Evolutionary conservation across 2,888 invertebrate genomes (phyloP), one percentile per base, ranked within the genome.

Genomic region (Euphydryas editha): DNA sequence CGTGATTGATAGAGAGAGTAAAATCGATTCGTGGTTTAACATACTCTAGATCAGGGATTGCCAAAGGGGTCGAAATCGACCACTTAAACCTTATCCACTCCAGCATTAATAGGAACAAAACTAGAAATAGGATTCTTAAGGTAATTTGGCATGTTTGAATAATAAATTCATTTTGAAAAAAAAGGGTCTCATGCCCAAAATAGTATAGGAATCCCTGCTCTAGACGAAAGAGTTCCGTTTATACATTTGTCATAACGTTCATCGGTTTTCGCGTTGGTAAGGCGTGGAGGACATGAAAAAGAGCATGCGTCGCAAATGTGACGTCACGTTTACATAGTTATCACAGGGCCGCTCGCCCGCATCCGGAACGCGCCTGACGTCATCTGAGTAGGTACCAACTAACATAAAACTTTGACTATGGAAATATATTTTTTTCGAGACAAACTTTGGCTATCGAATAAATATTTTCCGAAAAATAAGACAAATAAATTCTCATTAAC

Each of bases 331-430:
- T 69, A 68, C 60, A 74, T 68, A 72, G 67, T 70, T 67, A 69
- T 65, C 58, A 65, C 63, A 66, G 63, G 67, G 65, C 65, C 70
- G 65, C 61, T 57, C 44, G 65, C 59, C 63, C 63, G 69, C 69
- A 75, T 74, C 73, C 76, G 72, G 75, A 71, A 75, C 70, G 72
- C 54, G 21, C n/a, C 60, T 76, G 72, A 75, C 75, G 75, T 76
- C 73, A 75, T 59, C 44, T 30, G n/a, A n/a, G n/a, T n/a, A 62
- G 36, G 59, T 59, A 62, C 62, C 21, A 46, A 36, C 30, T 30
- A 68, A 55, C 44, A 36, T 36, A 62, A 62, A 44, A 55, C 42
- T 10, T 13, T 54, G 55, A 62, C 42, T 49, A 49, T 44, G 39
- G 18, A 39, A 21, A 30, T n/a, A 54, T 11, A 37, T 61, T 10